These are phyloP conservation scores for Lanius ludovicianus DNA, from an alignment of 2,113 vertebrate species.

Conservation along the genomic window DNA sequence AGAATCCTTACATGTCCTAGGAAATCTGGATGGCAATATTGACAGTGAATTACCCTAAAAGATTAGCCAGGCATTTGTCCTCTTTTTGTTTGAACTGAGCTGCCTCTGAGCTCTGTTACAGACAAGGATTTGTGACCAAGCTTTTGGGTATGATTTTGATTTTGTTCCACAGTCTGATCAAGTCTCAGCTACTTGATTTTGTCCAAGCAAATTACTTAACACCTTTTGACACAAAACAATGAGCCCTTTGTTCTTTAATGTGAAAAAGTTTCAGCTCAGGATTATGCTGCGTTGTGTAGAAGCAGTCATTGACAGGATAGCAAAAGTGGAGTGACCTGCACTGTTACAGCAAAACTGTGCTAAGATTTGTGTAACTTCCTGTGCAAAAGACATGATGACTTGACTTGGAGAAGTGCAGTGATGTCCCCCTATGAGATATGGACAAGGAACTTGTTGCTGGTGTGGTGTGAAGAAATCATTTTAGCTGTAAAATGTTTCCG, in stretches of 20 bases:
- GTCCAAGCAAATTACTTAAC: background rate
- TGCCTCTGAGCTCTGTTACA: background rate
- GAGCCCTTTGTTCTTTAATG: background rate
- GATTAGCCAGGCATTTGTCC: background rate
- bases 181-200: background rate
- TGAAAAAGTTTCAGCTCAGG: background rate
- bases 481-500: background rate
- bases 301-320: background rate
- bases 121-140: background rate
- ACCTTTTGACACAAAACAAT: background rate
- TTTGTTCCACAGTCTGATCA: background rate
- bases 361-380: background rate
- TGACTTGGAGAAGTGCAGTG: background rate
- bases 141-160: background rate
- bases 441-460: background rate
- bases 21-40: background rate
- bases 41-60: background rate
- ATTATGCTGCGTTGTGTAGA: background rate
- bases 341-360: background rate
- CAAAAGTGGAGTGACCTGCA: background rate
- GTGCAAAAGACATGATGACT: background rate
- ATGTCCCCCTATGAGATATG: background rate
- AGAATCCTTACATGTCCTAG: background rate
- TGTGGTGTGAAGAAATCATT: background rate
- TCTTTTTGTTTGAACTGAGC: background rate